Evolutionary conservation across 1,140 invertebrate genomes (phyloP).

Genomic region (Nilaparvata lugens): DNA sequence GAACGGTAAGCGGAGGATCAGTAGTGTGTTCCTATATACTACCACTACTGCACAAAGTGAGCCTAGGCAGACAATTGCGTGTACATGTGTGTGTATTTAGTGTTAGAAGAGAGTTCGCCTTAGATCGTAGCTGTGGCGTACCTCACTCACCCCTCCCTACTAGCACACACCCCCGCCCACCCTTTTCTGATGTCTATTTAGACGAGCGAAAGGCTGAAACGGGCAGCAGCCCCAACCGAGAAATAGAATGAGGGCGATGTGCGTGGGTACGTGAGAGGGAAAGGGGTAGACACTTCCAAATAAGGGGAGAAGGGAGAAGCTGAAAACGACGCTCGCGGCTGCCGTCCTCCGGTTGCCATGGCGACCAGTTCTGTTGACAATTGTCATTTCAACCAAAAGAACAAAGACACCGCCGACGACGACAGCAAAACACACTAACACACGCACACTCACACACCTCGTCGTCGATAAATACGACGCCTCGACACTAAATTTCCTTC

Average conservation of each 20-base stretch:
- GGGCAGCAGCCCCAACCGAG: background rate
- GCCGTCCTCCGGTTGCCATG: background rate
- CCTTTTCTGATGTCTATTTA: background rate
- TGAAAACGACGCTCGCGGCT: background rate
- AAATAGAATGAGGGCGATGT: background rate
- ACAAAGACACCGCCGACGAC: background rate
- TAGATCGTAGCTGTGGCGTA: too few species aligned
- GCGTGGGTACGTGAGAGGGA: background rate
- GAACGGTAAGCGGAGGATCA: too few species aligned
- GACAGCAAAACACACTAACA: background rate
- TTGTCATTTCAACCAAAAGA: slow-evolving; percentile 6
- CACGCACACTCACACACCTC: too few species aligned
- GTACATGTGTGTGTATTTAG: too few species aligned
- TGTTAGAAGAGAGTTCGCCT: too few species aligned
- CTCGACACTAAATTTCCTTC: too few species aligned
- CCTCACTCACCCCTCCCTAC: background rate
- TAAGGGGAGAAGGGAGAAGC: background rate
- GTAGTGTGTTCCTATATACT: too few species aligned
- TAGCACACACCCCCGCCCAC: background rate
- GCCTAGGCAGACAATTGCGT: too few species aligned
- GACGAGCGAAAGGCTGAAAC: background rate
- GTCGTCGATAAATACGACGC: too few species aligned
- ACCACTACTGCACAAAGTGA: too few species aligned
- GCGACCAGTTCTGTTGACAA: background rate
- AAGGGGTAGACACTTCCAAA: background rate